These are phyloP conservation scores for Parnassius glacialis DNA, from an alignment of 2,888 invertebrate genomes.

Conservation along the genomic window DNA sequence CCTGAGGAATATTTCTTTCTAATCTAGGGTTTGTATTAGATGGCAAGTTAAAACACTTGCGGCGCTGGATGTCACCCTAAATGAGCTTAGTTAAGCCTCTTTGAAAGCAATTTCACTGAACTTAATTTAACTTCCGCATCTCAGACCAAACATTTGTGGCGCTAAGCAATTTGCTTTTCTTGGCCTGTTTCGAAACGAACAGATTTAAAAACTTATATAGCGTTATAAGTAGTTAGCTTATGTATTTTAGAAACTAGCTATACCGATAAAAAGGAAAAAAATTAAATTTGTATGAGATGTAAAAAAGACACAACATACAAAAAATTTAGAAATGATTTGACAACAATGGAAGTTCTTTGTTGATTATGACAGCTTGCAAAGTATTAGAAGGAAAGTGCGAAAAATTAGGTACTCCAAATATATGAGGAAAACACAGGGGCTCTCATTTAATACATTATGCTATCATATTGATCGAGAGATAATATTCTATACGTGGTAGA, in stretches of 20 bases:
- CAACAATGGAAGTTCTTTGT: background rate
- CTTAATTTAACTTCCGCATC: conserved; percentile 77
- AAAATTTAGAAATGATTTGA: background rate
- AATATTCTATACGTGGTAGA: too few relatives aligned
- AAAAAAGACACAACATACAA: background rate
- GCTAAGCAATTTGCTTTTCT: conserved; percentile 56
- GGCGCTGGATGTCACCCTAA: conserved; percentile 62
- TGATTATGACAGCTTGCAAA: background rate
- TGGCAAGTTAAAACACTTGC: conserved; percentile 37
- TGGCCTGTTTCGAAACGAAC: conserved; percentile 20
- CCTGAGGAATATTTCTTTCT: conserved; percentile 1
- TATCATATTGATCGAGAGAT: too few relatives aligned
- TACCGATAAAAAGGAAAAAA: background rate
- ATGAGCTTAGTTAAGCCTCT: conserved; percentile 65
- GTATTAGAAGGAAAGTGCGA: background rate
- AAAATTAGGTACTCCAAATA: background rate
- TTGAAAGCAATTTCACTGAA: conserved; percentile 74
- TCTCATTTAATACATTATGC: too few relatives aligned
- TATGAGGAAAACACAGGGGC: background rate
- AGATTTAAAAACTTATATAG: conserved; percentile 27
- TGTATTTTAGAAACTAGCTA: conserved; percentile 1
- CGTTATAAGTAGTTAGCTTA: conserved; percentile 1
- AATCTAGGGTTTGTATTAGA: conserved; percentile 21
- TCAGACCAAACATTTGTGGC: conserved; percentile 68
- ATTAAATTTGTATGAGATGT: background rate